Conservation (phyloP, 1,140 invertebrate species). For the Galleria mellonella region DNA sequence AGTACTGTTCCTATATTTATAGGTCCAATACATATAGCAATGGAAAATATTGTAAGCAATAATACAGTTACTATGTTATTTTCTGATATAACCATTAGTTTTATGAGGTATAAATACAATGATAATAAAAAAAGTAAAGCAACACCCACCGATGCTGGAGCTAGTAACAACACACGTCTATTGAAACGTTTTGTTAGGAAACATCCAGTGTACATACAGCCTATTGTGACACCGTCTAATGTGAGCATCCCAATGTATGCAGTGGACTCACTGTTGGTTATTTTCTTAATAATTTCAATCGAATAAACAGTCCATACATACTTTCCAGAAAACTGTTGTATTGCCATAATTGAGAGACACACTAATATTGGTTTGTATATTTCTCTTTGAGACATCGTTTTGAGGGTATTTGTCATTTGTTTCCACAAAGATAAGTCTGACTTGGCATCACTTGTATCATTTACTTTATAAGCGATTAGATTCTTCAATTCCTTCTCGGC, state of each 20-base stretch:
- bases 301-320: constrained; percentile 26
- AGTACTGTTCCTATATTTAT: constrained; percentile 1
- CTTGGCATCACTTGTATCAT: background rate
- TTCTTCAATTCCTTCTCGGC: constrained; percentile 17
- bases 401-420: background rate
- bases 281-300: constrained; percentile 25
- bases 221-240: constrained; percentile 27
- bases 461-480: constrained; percentile 3
- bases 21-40: constrained; percentile 25
- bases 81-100: constrained; percentile 12
- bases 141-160: constrained; percentile 8
- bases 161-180: constrained; percentile 18
- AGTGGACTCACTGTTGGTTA: constrained; percentile 14
- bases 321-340: constrained; percentile 32
- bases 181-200: constrained; percentile 15
- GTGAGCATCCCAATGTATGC: constrained; percentile 31
- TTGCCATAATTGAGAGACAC: background rate
- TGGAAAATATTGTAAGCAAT: constrained; percentile 19
- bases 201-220: constrained; percentile 23
- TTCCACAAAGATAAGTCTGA: background rate
- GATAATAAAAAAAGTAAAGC: constrained; percentile 18
- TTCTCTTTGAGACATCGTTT: background rate
- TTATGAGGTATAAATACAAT: constrained; percentile 23
- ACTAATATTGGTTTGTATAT: background rate
- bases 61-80: constrained; percentile 15